Evolutionary conservation across 2,797 vertebrate genomes (phyloP).

Genomic region (Sarcoramphus papa): DNA sequence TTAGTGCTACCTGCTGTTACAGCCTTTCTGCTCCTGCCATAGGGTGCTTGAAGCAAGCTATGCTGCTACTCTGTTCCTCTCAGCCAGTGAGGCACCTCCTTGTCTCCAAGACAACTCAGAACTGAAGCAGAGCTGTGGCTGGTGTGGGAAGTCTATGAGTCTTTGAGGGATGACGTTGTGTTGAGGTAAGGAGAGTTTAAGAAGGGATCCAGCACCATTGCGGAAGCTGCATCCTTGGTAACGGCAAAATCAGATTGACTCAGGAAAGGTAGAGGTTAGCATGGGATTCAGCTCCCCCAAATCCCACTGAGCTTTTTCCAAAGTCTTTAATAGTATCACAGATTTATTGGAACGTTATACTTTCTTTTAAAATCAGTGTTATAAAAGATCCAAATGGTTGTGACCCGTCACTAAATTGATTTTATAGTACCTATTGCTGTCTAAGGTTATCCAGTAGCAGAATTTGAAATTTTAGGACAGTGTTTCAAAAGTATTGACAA

Average conservation of each 20-base stretch:
- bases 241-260: neutral
- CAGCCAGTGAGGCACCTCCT: neutral
- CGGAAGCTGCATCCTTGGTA: neutral
- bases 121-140: neutral
- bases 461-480: neutral
- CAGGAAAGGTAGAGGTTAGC: neutral
- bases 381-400: neutral
- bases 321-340: neutral
- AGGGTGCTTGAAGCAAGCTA: neutral
- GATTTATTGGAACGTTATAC: neutral
- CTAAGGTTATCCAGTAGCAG: neutral
- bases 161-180: neutral
- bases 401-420: neutral
- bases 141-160: neutral
- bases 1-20: neutral
- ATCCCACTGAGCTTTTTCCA: neutral
- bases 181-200: neutral
- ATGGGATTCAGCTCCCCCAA: neutral
- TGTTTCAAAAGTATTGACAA: neutral
- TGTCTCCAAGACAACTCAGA: neutral
- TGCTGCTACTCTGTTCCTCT: neutral
- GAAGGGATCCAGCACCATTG: neutral
- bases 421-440: neutral
- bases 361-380: neutral
- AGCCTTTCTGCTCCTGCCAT: neutral